Evolutionary conservation across 2,888 invertebrate genomes (phyloP).

Genomic region (Embidobia sp.): DNA sequence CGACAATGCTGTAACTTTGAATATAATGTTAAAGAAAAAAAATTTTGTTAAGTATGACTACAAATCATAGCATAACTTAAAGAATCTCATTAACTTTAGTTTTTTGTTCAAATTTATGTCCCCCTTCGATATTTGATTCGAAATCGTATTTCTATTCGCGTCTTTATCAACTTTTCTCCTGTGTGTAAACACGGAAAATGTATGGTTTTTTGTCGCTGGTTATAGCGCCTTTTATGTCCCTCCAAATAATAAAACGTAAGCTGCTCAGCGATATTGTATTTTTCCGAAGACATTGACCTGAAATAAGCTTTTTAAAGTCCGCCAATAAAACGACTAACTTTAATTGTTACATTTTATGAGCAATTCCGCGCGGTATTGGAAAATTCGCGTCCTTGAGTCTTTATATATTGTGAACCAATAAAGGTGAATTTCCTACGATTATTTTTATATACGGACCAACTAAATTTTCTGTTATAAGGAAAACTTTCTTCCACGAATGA

Average conservation of each 20-base stretch:
- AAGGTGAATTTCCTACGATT: conserved; percentile 12
- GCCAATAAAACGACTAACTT: conserved; percentile 32
- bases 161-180: too few species aligned
- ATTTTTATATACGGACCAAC: neutral
- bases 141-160: neutral
- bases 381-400: conserved; percentile 29
- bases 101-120: too few species aligned
- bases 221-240: conserved; percentile 3
- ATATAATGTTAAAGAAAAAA: too few species aligned
- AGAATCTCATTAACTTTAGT: too few species aligned
- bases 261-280: conserved; percentile 4
- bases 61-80: too few species aligned
- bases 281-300: conserved; percentile 32
- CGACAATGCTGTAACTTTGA: too few species aligned
- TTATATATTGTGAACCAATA: neutral
- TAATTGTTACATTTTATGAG: conserved; percentile 41
- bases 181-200: too few species aligned
- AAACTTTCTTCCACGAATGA: too few species aligned
- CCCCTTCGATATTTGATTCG: conserved; percentile 1
- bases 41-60: too few species aligned
- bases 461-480: too few species aligned
- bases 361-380: conserved; percentile 16
- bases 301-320: conserved; percentile 35
- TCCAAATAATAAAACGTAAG: conserved; percentile 3
- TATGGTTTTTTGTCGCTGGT: neutral